phyloP scores from a whole-genome alignment of 2,797 vertebrate species.

The Pitangus sulphuratus region DNA sequence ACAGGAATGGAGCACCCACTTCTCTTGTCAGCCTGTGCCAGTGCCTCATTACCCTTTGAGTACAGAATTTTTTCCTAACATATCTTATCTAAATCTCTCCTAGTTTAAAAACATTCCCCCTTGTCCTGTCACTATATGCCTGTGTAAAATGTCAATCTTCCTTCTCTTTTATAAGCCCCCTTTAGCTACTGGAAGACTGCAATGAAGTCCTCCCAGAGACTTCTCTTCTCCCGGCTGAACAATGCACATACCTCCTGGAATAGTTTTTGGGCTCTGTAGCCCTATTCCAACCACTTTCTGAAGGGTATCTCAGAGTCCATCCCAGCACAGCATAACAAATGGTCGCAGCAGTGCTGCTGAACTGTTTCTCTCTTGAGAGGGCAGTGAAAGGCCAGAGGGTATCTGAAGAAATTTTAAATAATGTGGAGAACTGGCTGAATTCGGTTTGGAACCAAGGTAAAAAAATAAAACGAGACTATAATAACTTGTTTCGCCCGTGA shows the following conservation, averaged over 20 bases:
- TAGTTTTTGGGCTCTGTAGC: neutral
- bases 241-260: neutral
- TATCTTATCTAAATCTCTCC: neutral
- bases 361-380: neutral
- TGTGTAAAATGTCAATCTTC: neutral
- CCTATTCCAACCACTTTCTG: neutral
- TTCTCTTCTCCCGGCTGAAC: neutral
- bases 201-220: neutral
- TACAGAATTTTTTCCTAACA: neutral
- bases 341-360: neutral
- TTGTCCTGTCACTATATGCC: neutral
- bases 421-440: neutral
- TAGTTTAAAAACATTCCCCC: neutral
- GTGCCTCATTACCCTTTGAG: neutral
- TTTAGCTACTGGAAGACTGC: neutral
- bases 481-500: neutral
- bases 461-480: slow-evolving; percentile 3
- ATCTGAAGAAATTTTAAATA: neutral
- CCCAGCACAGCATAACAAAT: neutral
- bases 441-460: neutral
- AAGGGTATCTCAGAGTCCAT: neutral
- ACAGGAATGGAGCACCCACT: neutral
- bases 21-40: neutral
- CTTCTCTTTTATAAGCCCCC: neutral
- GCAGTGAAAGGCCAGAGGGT: neutral